Evolutionary conservation across 2,113 vertebrate genomes (phyloP).

Genomic region (Poecile atricapillus): DNA sequence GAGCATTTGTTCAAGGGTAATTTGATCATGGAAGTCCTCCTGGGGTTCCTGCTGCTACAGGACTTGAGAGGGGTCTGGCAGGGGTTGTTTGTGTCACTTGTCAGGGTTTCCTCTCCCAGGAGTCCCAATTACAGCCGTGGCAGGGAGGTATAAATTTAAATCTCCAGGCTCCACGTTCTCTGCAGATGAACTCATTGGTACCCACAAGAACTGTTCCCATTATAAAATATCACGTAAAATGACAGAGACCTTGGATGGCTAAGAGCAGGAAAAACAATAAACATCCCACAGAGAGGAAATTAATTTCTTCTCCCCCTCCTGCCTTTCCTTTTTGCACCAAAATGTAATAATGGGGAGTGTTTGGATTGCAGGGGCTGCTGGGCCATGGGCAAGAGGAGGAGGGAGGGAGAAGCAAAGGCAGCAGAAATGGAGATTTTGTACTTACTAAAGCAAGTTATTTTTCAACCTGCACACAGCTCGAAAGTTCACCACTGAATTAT

Average conservation of each 20-base stretch:
- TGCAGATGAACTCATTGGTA: slow-evolving; percentile 16
- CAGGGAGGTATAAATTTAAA: slow-evolving; percentile 5
- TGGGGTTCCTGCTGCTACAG: not conserved
- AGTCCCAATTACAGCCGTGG: not conserved
- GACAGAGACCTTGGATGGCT: slow-evolving; percentile 2
- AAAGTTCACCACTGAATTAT: slow-evolving; percentile 67
- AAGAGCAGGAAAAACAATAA: slow-evolving; percentile 54
- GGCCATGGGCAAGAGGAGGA: not conserved
- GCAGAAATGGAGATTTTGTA: slow-evolving; percentile 51
- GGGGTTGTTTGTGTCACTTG: slow-evolving; percentile 39
- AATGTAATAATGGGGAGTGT: not conserved
- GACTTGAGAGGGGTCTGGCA: not conserved
- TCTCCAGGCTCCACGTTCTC: not conserved
- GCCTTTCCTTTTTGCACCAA: not conserved
- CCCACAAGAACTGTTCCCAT: not conserved
- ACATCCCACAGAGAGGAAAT: slow-evolving; percentile 39
- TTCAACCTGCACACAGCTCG: not conserved
- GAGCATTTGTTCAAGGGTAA: slow-evolving; percentile 27
- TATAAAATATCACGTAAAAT: not conserved
- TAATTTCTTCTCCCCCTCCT: not conserved
- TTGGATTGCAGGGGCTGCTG: slow-evolving; percentile 21
- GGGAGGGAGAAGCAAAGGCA: not conserved
- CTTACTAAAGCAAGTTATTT: slow-evolving; percentile 61
- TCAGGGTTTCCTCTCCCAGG: not conserved
- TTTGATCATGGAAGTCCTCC: slow-evolving; percentile 2